Evolutionary conservation across 2,797 vertebrate genomes (phyloP).

Genomic region (Paedocypris micromegethes): DNA sequence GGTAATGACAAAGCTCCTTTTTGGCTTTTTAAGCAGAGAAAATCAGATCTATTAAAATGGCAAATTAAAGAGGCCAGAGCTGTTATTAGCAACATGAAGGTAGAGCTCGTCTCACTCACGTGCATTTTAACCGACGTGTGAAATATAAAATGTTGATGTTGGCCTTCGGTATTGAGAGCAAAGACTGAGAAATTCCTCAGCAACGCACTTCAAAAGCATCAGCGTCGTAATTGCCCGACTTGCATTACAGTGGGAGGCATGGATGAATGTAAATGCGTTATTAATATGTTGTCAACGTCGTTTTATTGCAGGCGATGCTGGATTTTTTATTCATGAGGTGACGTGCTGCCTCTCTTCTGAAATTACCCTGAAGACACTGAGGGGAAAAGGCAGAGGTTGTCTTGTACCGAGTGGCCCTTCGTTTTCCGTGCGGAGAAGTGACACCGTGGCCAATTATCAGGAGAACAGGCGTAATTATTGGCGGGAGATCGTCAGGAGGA

Average conservation of each 20-base stretch:
- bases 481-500: conserved; percentile 38
- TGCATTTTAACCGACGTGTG: neutral
- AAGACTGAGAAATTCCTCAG: neutral
- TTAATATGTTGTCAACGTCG: conserved; percentile 53
- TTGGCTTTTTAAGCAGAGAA: conserved; percentile 8
- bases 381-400: conserved; percentile 2
- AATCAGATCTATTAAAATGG: conserved; percentile 2
- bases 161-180: neutral
- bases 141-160: conserved; percentile 60
- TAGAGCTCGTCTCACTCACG: too few species aligned
- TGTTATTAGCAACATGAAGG: too few species aligned
- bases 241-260: conserved; percentile 53
- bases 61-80: too few species aligned
- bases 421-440: conserved; percentile 16
- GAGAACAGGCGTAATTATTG: conserved; percentile 39
- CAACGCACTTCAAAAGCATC: conserved; percentile 59
- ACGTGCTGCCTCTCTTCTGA: conserved; percentile 40
- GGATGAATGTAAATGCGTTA: conserved; percentile 57
- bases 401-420: conserved; percentile 10
- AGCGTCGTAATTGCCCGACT: conserved; percentile 62
- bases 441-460: conserved; percentile 32
- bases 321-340: conserved; percentile 56
- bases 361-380: conserved; percentile 38
- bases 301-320: conserved; percentile 48
- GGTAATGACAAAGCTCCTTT: conserved; percentile 5